phyloP scores from a whole-genome alignment of 2,888 invertebrate genomes.

The Papilio demoleus region DNA sequence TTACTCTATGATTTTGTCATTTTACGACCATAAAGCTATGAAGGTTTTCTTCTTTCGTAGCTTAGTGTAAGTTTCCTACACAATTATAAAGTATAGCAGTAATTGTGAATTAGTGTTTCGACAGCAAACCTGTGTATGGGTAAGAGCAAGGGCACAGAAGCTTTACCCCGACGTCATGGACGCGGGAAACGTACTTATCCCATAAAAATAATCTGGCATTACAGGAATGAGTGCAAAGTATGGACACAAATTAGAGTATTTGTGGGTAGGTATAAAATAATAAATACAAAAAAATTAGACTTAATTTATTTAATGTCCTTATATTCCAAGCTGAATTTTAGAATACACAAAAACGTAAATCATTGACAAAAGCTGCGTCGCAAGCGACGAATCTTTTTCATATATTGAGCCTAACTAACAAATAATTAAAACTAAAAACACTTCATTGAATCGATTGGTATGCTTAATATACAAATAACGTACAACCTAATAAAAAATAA shows the following conservation, averaged over 20 bases:
- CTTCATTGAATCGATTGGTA: slow-evolving; percentile 67
- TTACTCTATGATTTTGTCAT: slow-evolving; percentile 13
- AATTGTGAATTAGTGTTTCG: no score
- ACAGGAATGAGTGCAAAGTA: no score
- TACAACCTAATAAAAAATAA: slow-evolving; percentile 74
- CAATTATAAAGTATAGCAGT: no score
- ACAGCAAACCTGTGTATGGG: no score
- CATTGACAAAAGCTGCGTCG: slow-evolving; percentile 59
- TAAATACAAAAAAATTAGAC: slow-evolving; percentile 56
- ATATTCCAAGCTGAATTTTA: slow-evolving; percentile 68
- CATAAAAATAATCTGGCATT: no score
- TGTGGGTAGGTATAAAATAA: slow-evolving; percentile 43
- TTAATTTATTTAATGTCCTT: slow-evolving; percentile 77
- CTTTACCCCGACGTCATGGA: no score
- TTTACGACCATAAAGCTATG: not conserved
- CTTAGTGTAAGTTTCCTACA: no score
- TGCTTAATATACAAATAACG: slow-evolving; percentile 79
- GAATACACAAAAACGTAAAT: slow-evolving; percentile 66
- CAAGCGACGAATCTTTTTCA: slow-evolving; percentile 59
- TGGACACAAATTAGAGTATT: not conserved
- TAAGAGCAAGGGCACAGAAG: no score
- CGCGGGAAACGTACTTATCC: no score
- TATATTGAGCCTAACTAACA: slow-evolving; percentile 65
- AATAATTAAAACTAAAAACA: slow-evolving; percentile 56
- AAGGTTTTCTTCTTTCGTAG: not conserved